Conservation (phyloP, 2,888 invertebrate species). For the Therioaphis trifolii region DNA sequence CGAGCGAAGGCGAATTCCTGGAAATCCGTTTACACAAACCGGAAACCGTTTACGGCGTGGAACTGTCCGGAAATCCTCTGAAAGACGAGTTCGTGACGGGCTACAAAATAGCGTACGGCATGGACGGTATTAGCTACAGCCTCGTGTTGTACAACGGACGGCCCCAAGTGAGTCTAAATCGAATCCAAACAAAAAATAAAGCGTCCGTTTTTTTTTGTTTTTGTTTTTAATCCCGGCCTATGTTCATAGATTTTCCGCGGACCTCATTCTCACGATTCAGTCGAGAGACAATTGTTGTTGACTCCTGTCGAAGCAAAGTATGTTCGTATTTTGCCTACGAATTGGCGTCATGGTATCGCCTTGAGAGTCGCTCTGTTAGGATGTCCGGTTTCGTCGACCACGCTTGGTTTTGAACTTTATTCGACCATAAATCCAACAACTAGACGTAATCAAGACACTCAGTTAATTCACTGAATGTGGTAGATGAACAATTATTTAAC, state of each 20-base stretch:
- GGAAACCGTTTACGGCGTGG: constrained; percentile 80
- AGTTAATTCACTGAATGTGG: not conserved
- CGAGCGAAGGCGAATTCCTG: constrained; percentile 77
- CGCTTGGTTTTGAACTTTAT: not conserved
- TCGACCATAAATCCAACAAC: constrained; percentile 11
- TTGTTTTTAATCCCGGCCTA: too few relatives aligned
- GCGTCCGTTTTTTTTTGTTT: too few relatives aligned
- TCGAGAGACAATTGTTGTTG: constrained; percentile 76
- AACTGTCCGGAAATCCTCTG: constrained; percentile 75
- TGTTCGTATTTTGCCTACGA: constrained; percentile 78
- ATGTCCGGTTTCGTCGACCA: constrained; percentile 70
- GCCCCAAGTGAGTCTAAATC: constrained; percentile 14
- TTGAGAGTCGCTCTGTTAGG: constrained; percentile 81
- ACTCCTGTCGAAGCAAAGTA: constrained; percentile 81
- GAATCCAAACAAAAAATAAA: too few relatives aligned
- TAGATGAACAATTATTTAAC: too few relatives aligned
- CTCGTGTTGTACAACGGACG: constrained; percentile 69
- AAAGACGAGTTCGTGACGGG: constrained; percentile 76
- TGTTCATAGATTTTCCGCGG: constrained; percentile 77
- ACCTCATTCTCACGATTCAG: constrained; percentile 74
- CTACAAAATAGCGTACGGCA: constrained; percentile 79
- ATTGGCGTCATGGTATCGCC: constrained; percentile 79
- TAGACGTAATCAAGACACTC: not conserved
- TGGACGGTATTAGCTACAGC: constrained; percentile 75
- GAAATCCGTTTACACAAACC: constrained; percentile 76